A percentile compares a stretch with the other conserved stretches of the same genome.
These are phyloP conservation scores for Panthera leo DNA, from an alignment of 2,113 vertebrate genomes.

Conservation along the genomic window DNA sequence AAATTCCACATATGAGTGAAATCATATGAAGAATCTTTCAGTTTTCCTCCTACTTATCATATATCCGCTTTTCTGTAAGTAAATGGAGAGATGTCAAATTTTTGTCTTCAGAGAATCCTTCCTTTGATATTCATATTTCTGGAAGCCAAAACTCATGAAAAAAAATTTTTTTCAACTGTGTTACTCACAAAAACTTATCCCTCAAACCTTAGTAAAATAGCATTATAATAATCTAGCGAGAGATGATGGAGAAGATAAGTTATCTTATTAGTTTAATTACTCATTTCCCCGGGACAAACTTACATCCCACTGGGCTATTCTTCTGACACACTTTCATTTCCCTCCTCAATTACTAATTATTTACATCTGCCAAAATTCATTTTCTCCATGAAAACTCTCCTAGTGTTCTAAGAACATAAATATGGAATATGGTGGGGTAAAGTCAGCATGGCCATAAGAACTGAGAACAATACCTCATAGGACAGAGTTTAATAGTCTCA, in stretches of 20 bases:
- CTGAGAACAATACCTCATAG: too few species aligned
- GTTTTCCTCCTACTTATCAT: neutral
- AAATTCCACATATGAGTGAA: neutral
- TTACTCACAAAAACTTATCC: neutral
- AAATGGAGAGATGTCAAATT: neutral
- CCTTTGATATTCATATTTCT: neutral
- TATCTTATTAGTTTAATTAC: neutral
- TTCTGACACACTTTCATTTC: neutral
- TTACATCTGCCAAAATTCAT: neutral
- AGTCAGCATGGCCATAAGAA: neutral
- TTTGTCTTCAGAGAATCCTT: neutral
- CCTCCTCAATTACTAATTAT: conserved; percentile 29
- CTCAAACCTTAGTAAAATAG: neutral
- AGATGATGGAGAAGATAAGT: neutral
- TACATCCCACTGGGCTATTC: neutral
- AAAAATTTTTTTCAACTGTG: neutral
- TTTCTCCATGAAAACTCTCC: neutral
- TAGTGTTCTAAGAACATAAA: neutral
- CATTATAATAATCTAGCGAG: neutral
- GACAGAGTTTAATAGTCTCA: neutral
- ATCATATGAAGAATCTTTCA: neutral
- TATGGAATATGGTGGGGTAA: neutral
- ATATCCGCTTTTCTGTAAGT: neutral
- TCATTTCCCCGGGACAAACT: neutral
- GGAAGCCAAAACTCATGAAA: neutral